Conservation (phyloP, 37 sponge, comb jelly and placozoan genomes). For the Beroe ovata region DNA sequence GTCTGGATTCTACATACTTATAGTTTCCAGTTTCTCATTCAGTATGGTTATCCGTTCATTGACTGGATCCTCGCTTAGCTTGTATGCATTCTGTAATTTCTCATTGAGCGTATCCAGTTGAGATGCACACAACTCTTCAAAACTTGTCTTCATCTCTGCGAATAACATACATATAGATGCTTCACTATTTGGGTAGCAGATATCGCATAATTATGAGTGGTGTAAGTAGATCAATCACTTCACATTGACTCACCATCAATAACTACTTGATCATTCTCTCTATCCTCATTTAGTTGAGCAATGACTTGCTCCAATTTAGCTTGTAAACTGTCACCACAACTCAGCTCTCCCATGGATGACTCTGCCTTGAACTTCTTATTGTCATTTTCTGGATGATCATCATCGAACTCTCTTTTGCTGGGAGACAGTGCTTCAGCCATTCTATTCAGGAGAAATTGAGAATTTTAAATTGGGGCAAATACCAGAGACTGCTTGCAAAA, state of each 20-base stretch:
- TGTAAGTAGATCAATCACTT: neutral
- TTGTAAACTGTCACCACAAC: neutral
- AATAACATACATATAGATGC: no score
- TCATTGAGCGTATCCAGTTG: conserved; percentile 49
- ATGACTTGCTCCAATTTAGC: neutral
- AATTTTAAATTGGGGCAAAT: no score
- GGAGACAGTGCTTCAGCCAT: conserved; percentile 50
- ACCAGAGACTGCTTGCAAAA: no score
- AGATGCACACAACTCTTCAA: conserved; percentile 4
- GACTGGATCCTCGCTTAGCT: conserved; percentile 23
- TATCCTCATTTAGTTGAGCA: conserved; percentile 20
- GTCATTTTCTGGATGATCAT: neutral
- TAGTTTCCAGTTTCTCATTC: neutral
- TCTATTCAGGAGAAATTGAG: no score
- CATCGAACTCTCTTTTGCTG: neutral
- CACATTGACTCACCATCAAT: conserved; percentile 17
- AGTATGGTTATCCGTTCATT: conserved; percentile 17
- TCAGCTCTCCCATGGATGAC: neutral
- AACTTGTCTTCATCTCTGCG: conserved; percentile 51
- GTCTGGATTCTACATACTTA: no score
- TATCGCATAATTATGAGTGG: neutral
- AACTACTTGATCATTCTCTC: conserved; percentile 25
- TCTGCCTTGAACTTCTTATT: conserved; percentile 39
- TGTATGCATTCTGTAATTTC: conserved; percentile 23
- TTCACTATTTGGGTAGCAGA: neutral